Evolutionary conservation across 2,113 vertebrate genomes (phyloP).

Genomic region (Brevimyrus niger): DNA sequence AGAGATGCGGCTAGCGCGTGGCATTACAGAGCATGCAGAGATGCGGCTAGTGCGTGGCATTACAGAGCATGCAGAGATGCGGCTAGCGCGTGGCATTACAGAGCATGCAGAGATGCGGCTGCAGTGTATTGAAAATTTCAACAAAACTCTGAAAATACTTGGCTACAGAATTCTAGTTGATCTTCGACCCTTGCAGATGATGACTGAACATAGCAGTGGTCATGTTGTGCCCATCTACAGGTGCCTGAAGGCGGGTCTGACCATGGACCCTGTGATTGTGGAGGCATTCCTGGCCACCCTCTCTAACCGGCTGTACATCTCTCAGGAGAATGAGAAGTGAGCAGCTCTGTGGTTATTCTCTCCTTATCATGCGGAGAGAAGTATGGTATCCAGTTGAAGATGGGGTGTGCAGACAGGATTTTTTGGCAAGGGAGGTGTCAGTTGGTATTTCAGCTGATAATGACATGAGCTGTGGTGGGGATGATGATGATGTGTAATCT

Average conservation of each 20-base stretch:
- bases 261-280: conserved; percentile 82
- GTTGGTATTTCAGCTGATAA: background rate
- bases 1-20: background rate
- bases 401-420: background rate
- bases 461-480: background rate
- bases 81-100: background rate
- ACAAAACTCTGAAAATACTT: background rate
- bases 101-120: background rate
- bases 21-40: too few relatives aligned
- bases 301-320: conserved; percentile 96
- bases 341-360: conserved; percentile 22
- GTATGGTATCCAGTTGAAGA: background rate
- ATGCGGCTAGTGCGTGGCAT: background rate
- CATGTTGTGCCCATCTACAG: conserved; percentile 44
- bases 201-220: background rate
- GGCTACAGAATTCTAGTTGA: background rate
- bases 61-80: background rate
- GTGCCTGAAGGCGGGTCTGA: conserved; percentile 85
- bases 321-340: conserved; percentile 94
- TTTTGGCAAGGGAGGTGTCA: background rate
- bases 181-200: background rate
- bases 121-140: background rate
- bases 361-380: background rate
- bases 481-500: background rate
- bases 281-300: conserved; percentile 92